Conservation (phyloP, 37 sponge, comb jelly and placozoan genomes). For the Petrosia ficiformis region DNA sequence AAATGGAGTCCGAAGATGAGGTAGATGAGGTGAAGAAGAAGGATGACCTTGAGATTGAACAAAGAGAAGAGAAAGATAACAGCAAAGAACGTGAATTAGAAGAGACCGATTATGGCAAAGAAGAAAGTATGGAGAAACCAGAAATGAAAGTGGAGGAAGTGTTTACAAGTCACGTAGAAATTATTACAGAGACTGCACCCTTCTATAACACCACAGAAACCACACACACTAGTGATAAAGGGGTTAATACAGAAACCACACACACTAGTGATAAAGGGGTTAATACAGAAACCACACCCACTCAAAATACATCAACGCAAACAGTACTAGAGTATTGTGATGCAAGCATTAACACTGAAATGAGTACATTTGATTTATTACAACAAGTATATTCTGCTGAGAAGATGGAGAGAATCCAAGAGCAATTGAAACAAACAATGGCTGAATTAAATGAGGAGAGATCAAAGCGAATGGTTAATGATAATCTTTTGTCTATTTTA, state of each 20-base stretch:
- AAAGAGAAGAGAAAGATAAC: not conserved
- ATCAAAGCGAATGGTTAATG: conserved; percentile 69
- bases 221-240: not conserved
- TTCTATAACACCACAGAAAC: not conserved
- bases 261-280: not conserved
- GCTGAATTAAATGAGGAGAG: conserved; percentile 56
- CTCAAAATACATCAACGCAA: not conserved
- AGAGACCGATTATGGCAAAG: not conserved
- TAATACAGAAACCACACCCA: not conserved
- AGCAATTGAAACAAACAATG: not conserved
- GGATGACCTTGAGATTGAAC: conserved; percentile 1
- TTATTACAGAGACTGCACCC: no score
- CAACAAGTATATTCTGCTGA: not conserved
- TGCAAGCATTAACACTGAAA: not conserved
- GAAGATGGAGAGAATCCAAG: not conserved
- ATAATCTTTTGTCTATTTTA: conserved; percentile 62
- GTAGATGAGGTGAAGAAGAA: not conserved
- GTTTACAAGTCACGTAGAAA: no score
- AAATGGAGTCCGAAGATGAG: not conserved
- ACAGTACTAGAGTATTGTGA: no score
- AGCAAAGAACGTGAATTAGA: not conserved
- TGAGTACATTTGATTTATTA: not conserved
- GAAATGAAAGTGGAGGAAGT: no score
- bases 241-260: not conserved
- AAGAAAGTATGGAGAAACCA: no score